Base-by-base conservation (phyloP, 2,797 vertebrate species). In the Cyclopterus lumpus region DNA sequence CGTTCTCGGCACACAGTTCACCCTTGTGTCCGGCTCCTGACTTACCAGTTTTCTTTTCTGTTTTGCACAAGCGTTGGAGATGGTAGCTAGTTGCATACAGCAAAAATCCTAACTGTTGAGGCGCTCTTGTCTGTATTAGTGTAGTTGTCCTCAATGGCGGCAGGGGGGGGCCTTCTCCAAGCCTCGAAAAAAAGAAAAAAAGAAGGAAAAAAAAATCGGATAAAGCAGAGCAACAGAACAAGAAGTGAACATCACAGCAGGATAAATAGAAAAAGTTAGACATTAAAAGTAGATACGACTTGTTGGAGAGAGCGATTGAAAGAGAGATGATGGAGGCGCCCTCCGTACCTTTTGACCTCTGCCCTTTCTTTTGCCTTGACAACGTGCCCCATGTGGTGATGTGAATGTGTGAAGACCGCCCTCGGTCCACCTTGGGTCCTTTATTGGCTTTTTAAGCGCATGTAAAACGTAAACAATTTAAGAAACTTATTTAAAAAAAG, bases 361-460 rank as follows among this genome's bases (percentile, higher is more conserved):
- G 90, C 94, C 91, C 91, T 95, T 95, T 96, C 91, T 95, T 96
- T 96, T 88, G 92, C 95, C 95, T 96, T 96, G 94, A 96, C 94
- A 95, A 95, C 94, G 94, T 96, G 95, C 94, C 95, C 95, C 94
- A 95, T 94, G 95, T 96, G 79, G 94, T 96, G 95, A 95, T 95
- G 96, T 97, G 95, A 96, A 96, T 95, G 95, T 94, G 95, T 96
- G 94, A 94, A 95, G 93, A 95, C 94, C 94, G 86, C 93, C 91
- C 93, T 90, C 89, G 94, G 94, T 92, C 89, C 92, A 90, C 90
- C 92, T 92, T 92, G 92, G 93, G 94, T 94, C 91, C 94, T 95
- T 96, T 96, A 95, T 94, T 93, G 94, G 95, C 95, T 95, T 95
- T 95, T 95, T 95, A 95, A 95, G 90, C 94, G 95, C 95, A 96